These are phyloP conservation scores for Peromyscus eremicus DNA, from an alignment of 2,797 vertebrate species.

Conservation along the genomic window DNA sequence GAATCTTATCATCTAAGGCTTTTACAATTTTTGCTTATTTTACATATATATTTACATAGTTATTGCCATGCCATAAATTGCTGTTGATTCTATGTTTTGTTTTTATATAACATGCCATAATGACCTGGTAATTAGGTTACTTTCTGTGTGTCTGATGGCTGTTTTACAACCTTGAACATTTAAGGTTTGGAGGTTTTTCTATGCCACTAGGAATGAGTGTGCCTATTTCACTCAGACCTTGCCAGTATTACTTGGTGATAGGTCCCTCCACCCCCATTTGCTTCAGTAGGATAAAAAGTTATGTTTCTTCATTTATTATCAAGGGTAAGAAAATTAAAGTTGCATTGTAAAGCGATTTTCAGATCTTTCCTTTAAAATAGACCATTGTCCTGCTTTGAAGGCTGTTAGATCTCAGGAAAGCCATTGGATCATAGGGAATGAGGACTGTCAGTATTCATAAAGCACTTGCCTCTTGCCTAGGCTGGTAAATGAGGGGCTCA, in stretches of 20 bases:
- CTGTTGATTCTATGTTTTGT: constrained; percentile 39
- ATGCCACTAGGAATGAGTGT: background rate
- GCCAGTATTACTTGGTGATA: constrained; percentile 30
- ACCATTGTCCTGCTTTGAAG: constrained; percentile 37
- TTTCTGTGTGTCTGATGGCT: constrained; percentile 31
- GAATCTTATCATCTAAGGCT: constrained; percentile 36
- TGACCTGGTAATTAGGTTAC: constrained; percentile 38
- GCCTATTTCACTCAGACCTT: constrained; percentile 22
- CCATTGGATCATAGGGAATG: background rate
- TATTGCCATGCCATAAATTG: constrained; percentile 36
- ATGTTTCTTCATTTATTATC: constrained; percentile 46
- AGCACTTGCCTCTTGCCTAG: background rate
- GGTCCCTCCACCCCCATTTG: background rate
- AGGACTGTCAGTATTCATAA: background rate
- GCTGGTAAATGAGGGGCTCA: constrained; percentile 6
- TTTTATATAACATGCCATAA: constrained; percentile 16
- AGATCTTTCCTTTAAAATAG: constrained; percentile 46
- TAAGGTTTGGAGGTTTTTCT: background rate
- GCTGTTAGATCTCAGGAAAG: constrained; percentile 43
- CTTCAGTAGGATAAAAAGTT: constrained; percentile 1
- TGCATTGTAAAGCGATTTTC: constrained; percentile 57
- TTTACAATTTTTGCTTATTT: constrained; percentile 61
- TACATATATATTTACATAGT: constrained; percentile 47
- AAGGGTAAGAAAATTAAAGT: constrained; percentile 44
- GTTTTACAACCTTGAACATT: constrained; percentile 3